Evolutionary conservation across 2,113 vertebrate species (phyloP), one percentile per base, ranked within the genome.

Genomic region (Stictonetta naevosa): DNA sequence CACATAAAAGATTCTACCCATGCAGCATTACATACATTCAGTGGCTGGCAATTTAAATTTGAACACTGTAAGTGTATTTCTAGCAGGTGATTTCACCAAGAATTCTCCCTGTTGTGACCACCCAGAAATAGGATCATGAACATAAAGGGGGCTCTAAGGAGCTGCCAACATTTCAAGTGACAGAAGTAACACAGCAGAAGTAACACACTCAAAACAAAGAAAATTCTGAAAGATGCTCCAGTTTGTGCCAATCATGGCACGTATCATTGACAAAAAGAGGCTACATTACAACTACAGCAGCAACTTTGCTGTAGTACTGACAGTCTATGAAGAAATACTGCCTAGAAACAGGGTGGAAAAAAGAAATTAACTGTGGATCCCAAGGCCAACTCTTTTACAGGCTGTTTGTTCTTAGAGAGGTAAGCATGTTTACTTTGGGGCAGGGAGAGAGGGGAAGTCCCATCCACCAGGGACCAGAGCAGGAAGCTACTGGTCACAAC

Each of bases 401-500:
- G 1, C 22, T 53, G 44, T 5, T 88, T 53, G 44, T 5, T 88
- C 46, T 10, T 18, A 92, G 5, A 83, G 59, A 74, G 83, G 76
- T 40, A 53, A 78, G 52, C 79, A 40, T 68, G 53, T 84, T 91
- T 95, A 82, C 50, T 87, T 62, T 56, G 58, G 53, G 40, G 55
- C 64, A 74, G 85, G 31, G 68, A 78, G 50, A 87, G 66, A 81
- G 31, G 59, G 56, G 46, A 92, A 91, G 53, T 73, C 74, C 74
- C 62, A 40, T 64, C 86, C 60, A 68, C 42, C 9, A 46, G 75
- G 42, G 38, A 88, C 83, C 55, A 60, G 36, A 83, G 66, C 0
- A 12, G 80, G 80, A 93, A 93, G 86, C 60, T 34, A 52, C 77
- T 18, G 42, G 29, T 87, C 69, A 38, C 74, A 91, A 94, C 26